These are phyloP conservation scores for Sphenopsis melanotis DNA, from an alignment of 2,797 vertebrate genomes.

Conservation along the genomic window DNA sequence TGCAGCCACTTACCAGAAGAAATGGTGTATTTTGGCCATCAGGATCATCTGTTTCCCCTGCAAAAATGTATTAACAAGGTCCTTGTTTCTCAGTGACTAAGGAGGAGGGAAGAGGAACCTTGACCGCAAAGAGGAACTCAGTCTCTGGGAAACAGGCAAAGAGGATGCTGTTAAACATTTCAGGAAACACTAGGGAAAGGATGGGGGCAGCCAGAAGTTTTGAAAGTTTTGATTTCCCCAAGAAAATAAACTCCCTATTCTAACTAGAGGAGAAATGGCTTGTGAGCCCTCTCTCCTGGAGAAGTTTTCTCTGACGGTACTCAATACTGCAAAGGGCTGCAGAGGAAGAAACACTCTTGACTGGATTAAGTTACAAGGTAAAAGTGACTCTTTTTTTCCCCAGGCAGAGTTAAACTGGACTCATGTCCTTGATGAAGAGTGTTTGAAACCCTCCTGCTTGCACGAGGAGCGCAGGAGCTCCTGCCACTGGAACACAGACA, in stretches of 20 bases:
- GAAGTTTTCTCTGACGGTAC: not conserved
- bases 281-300: not conserved
- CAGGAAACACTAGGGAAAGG: constrained; percentile 26
- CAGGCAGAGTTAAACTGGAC: not conserved
- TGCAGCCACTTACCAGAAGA: not conserved
- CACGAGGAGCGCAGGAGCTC: not conserved
- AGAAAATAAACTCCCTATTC: not conserved
- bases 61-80: not conserved
- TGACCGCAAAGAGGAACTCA: not conserved
- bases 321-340: not conserved
- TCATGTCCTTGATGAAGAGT: not conserved
- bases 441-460: not conserved
- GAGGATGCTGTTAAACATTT: constrained; percentile 15
- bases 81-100: not conserved
- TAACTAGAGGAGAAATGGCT: not conserved
- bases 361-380: not conserved
- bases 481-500: not conserved
- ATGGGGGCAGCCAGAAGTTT: not conserved
- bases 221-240: constrained; percentile 14
- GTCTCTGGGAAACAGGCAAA: not conserved
- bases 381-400: not conserved
- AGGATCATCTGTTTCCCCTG: not conserved
- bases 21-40: not conserved
- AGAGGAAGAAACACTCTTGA: not conserved
- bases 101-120: not conserved